These are phyloP conservation scores for Anoplophora glabripennis DNA, from an alignment of 1,140 invertebrate species.

Conservation along the genomic window DNA sequence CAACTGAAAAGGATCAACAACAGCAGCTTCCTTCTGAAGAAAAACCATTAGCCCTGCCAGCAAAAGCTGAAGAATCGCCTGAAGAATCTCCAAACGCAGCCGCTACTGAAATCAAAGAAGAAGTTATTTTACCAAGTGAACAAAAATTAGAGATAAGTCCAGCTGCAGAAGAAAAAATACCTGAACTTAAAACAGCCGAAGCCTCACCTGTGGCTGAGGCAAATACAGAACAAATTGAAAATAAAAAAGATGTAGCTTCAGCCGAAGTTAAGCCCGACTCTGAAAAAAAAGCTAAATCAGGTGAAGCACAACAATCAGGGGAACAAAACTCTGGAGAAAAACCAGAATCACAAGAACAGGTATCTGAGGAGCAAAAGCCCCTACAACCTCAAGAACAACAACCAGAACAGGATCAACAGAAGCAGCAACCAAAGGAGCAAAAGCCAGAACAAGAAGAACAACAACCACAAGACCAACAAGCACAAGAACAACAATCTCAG, in stretches of 20 bases:
- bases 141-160: conserved; percentile 37
- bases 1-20: conserved; percentile 12
- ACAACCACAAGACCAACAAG: too few species aligned
- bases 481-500: not conserved
- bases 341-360: conserved; percentile 16
- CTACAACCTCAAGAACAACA: too few species aligned
- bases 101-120: conserved; percentile 36
- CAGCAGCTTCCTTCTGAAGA: conserved; percentile 22
- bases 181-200: conserved; percentile 32
- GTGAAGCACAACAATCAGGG: conserved; percentile 16
- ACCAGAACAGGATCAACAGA: not conserved
- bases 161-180: conserved; percentile 35
- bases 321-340: too few species aligned
- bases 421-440: not conserved
- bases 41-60: conserved; percentile 39
- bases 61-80: conserved; percentile 25
- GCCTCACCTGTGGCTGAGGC: not conserved
- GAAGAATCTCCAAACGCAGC: conserved; percentile 22
- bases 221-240: conserved; percentile 5
- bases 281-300: conserved; percentile 41
- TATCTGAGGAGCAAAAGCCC: not conserved
- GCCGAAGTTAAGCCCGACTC: conserved; percentile 18
- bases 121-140: conserved; percentile 32
- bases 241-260: conserved; percentile 5
- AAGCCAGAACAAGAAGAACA: too few species aligned